These are phyloP conservation scores for Oryzias woworae DNA, from an alignment of 2,113 vertebrate species.

Conservation along the genomic window DNA sequence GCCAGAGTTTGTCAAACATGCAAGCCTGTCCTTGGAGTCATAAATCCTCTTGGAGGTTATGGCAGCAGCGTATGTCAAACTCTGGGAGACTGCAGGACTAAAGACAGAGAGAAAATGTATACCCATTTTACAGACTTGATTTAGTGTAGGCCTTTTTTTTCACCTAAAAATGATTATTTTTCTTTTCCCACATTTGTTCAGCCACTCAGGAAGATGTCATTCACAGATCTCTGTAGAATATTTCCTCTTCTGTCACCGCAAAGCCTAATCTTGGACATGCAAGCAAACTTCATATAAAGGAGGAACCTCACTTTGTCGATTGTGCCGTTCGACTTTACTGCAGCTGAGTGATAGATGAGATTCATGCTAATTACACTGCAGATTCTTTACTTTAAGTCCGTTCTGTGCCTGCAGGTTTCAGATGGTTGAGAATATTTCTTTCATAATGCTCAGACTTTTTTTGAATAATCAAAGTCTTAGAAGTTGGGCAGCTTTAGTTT, in stretches of 20 bases:
- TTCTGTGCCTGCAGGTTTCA: neutral
- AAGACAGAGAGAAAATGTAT: neutral
- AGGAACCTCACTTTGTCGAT: neutral
- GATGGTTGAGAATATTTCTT: neutral
- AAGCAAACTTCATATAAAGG: neutral
- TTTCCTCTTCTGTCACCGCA: slow-evolving; percentile 16
- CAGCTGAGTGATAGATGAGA: neutral
- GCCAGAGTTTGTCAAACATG: slow-evolving; percentile 11
- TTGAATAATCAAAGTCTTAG: neutral
- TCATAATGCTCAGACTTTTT: neutral
- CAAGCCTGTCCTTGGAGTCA: slow-evolving; percentile 19
- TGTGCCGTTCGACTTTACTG: neutral
- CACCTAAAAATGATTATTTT: no score
- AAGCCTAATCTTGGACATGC: neutral
- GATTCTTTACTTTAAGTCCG: slow-evolving; percentile 11
- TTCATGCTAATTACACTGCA: neutral
- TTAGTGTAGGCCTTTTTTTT: no score
- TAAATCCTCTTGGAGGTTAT: slow-evolving; percentile 12
- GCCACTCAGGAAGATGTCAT: no score
- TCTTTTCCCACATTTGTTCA: no score
- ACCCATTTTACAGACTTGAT: no score
- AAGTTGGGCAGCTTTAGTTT: no score
- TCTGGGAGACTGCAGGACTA: neutral
- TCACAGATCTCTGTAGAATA: neutral
- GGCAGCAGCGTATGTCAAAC: slow-evolving; percentile 18